Percentiles rank a stretch among this genome's conserved stretches.
Evolutionary conservation across 2,797 vertebrate genomes (phyloP).

Genomic region (Phyllotis vaccarum): DNA sequence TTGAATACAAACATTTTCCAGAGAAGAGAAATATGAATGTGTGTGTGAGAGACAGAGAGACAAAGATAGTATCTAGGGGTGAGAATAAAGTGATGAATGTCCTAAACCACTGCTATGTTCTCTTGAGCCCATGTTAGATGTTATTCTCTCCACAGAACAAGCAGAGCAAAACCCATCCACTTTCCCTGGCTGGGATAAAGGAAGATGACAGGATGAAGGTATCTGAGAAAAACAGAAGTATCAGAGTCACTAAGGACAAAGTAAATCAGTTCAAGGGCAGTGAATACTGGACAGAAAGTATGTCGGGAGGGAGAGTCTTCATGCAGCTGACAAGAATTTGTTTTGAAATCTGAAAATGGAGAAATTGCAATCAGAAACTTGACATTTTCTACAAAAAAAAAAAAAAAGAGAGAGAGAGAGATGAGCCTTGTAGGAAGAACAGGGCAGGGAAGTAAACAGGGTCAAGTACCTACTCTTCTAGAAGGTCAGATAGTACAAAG

Average conservation of each 20-base stretch:
- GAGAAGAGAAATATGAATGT: not conserved
- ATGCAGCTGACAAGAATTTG: not conserved
- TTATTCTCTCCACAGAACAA: not conserved
- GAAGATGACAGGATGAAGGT: not conserved
- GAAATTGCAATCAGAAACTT: not conserved
- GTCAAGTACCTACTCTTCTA: not conserved
- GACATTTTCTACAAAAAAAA: conserved; percentile 5
- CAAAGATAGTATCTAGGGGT: not conserved
- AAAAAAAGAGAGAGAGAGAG: too few relatives aligned
- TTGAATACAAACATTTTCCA: not conserved
- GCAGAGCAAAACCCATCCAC: not conserved
- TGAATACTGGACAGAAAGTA: not conserved
- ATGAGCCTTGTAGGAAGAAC: not conserved
- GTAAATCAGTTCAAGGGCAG: not conserved
- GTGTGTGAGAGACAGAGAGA: not conserved
- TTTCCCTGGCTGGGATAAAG: not conserved
- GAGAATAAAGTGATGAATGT: not conserved
- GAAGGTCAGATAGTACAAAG: not conserved
- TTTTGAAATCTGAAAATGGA: not conserved
- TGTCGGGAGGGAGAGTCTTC: not conserved
- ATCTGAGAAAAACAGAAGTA: not conserved
- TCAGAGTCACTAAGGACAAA: not conserved
- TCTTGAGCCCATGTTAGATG: not conserved
- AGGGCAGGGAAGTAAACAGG: not conserved
- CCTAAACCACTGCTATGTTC: not conserved